Evolutionary conservation across 2,113 vertebrate genomes (phyloP), one percentile per base, ranked within the genome.

Genomic region (Catharus fuscescens): DNA sequence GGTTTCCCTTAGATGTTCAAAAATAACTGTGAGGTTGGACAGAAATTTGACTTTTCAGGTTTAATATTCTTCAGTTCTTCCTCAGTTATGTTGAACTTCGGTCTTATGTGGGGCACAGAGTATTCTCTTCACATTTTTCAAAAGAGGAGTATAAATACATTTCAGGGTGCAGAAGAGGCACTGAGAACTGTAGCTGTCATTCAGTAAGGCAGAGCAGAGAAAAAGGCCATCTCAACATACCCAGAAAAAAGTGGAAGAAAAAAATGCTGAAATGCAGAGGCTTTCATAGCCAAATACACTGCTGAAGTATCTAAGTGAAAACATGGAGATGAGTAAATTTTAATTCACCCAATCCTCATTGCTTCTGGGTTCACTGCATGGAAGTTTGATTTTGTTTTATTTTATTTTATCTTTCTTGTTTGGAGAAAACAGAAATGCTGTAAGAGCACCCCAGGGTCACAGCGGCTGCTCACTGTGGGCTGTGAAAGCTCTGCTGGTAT

Each of bases 41-140:
- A 74, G 95, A 74, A 92, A 80, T 90, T 73, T 80, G 45, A 82
- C 81, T 94, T 93, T 57, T 69, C 20, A 16, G 23, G 47, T 67
- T 72, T 90, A 69, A n/a, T 71, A 86, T 73, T 77, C 77, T 62
- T 72, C 78, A 66, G 70, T 92, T 96, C 71, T 95, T 96, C 18
- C 61, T 82, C 78, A 65, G 74, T 74, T 81, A 31, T 8, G 64
- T 52, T 76, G 94, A 87, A 67, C 85, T 86, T 82, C 53, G 69
- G 79, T 87, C 79, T 71, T 86, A 74, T 16, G 32, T n/a, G 23
- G 38, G n/a, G n/a, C 57, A 50, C 38, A 38, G 74, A 71, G 13
- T 54, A 40, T 88, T 92, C 83, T 67, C 53, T 95, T 74, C 76
- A 60, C 56, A 47, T 78, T 96, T 96, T 72, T 94, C 78, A 52